These are phyloP conservation scores for Spisula subtruncata DNA, from an alignment of 2,888 invertebrate species.

Conservation along the genomic window DNA sequence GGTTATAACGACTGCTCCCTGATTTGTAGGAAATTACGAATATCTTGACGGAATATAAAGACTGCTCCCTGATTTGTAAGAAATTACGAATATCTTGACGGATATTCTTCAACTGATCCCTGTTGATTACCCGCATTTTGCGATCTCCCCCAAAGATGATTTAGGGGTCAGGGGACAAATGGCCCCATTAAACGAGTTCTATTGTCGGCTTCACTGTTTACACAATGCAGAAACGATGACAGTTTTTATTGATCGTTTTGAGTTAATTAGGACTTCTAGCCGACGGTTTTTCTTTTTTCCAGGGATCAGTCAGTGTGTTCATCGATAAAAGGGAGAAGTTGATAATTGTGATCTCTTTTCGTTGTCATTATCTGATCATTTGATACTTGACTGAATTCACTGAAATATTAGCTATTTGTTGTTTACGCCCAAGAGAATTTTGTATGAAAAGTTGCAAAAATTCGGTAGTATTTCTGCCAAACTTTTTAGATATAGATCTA, in stretches of 20 bases:
- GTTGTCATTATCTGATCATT: background rate
- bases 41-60: no score
- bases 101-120: background rate
- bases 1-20: no score
- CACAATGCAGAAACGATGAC: slow-evolving; percentile 14
- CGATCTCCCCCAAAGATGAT: slow-evolving; percentile 1
- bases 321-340: background rate
- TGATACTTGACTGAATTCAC: no score
- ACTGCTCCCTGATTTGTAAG: no score
- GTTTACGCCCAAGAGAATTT: no score
- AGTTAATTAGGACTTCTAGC: slow-evolving; percentile 12
- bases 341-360: background rate
- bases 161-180: slow-evolving; percentile 5
- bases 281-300: background rate
- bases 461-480: no score
- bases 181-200: slow-evolving; percentile 23
- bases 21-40: no score
- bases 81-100: background rate
- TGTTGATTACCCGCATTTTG: slow-evolving; percentile 26
- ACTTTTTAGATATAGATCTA: no score
- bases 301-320: background rate
- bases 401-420: no score
- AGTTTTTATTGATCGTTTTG: background rate
- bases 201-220: slow-evolving; percentile 16
- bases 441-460: no score